Conservation (phyloP, 2,888 invertebrate species). For the Cepaea hortensis region DNA sequence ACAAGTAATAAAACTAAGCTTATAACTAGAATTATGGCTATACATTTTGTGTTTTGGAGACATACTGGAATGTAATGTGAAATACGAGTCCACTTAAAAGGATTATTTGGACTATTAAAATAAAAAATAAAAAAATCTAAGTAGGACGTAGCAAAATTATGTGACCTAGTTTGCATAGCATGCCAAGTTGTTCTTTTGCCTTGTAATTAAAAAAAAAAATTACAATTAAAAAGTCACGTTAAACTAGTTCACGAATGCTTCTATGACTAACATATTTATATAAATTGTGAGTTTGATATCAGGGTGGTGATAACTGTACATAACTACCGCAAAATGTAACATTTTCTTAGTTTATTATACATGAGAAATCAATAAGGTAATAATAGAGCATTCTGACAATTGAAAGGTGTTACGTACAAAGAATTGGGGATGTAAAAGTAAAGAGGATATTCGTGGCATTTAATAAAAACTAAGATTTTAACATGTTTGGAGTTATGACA, state of each 20-base stretch:
- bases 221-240: no score
- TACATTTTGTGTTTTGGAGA: no score
- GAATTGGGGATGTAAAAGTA: neutral
- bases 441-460: neutral
- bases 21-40: no score
- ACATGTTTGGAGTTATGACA: no score
- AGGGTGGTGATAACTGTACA: neutral
- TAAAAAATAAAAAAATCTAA: neutral
- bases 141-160: conserved; percentile 22
- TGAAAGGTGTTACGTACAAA: no score
- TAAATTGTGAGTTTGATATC: neutral
- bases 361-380: no score
- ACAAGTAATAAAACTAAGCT: no score
- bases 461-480: neutral
- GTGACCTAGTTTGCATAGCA: conserved; percentile 9
- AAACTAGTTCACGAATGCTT: no score
- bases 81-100: no score
- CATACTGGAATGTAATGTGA: no score
- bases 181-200: conserved; percentile 20
- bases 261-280: neutral
- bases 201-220: neutral
- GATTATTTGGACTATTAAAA: no score
- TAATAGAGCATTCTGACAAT: no score
- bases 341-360: neutral
- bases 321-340: neutral